These are phyloP conservation scores for Epizoanthus scotinus DNA, from an alignment of 92 coral and sea anemone genomes.

Conservation along the genomic window DNA sequence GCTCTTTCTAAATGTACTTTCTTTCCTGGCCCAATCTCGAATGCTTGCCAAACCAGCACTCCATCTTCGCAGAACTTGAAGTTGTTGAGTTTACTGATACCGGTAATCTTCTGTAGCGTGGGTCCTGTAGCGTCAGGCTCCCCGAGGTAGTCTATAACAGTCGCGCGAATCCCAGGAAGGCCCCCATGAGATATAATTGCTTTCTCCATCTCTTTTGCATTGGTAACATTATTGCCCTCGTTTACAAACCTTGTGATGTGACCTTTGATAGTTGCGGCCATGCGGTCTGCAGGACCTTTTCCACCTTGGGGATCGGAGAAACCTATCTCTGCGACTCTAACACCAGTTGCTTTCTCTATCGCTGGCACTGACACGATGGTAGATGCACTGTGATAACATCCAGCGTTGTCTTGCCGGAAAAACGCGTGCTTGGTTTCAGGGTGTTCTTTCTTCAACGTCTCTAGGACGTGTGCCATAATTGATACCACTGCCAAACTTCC, in stretches of 20 bases:
- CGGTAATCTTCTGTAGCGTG: constrained; percentile 31
- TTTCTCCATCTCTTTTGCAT: constrained; percentile 27
- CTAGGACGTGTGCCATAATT: constrained; percentile 58
- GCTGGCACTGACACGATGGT: constrained; percentile 54
- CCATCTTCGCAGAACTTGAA: constrained; percentile 26
- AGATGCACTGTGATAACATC: constrained; percentile 55
- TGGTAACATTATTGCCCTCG: constrained; percentile 44
- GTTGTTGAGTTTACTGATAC: constrained; percentile 36
- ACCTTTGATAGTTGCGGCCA: constrained; percentile 64
- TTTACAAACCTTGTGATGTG: constrained; percentile 49
- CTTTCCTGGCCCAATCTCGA: constrained; percentile 3
- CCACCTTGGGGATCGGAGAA: constrained; percentile 67
- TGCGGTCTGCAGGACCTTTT: constrained; percentile 63
- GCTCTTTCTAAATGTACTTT: constrained; percentile 4
- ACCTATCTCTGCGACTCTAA: constrained; percentile 38
- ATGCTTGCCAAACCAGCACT: constrained; percentile 35
- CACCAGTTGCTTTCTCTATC: constrained; percentile 46
- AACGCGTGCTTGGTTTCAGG: constrained; percentile 50
- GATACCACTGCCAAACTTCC: constrained; percentile 52
- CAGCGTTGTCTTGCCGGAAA: constrained; percentile 67
- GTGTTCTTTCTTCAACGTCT: constrained; percentile 51
- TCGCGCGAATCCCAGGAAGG: too few species aligned
- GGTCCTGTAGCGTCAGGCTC: constrained; percentile 24
- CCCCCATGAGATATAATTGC: too few species aligned
- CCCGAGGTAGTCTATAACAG: constrained; percentile 8